These are phyloP conservation scores for Forbesichthys agassizii DNA, from an alignment of 2,113 vertebrate species.

Conservation along the genomic window DNA sequence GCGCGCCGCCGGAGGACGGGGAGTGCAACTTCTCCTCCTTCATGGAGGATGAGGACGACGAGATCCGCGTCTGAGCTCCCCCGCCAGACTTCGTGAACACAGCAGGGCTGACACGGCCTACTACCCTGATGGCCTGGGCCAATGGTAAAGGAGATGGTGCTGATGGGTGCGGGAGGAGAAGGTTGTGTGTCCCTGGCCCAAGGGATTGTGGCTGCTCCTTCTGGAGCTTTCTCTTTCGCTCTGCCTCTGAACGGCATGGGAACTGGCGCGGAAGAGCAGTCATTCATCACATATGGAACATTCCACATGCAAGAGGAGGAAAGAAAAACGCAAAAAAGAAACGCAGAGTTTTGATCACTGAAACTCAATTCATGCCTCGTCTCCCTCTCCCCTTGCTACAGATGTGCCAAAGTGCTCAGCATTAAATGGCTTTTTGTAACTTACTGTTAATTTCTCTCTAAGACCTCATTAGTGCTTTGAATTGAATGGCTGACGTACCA, in stretches of 20 bases:
- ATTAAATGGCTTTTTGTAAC: constrained; percentile 13
- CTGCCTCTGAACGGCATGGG: constrained; percentile 40
- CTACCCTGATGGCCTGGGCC: too few species aligned
- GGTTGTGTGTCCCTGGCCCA: constrained; percentile 23
- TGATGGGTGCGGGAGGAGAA: neutral
- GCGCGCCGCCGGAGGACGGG: constrained; percentile 64
- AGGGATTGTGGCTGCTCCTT: constrained; percentile 28
- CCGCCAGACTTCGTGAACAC: constrained; percentile 13
- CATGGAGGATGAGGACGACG: constrained; percentile 91
- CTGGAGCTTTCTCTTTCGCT: constrained; percentile 30
- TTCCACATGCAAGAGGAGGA: constrained; percentile 41
- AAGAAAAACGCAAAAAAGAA: constrained; percentile 7
- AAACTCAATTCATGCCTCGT: constrained; percentile 34
- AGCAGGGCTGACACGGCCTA: constrained; percentile 9
- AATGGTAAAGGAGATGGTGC: constrained; percentile 10
- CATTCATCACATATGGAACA: constrained; percentile 51
- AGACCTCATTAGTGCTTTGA: constrained; percentile 45
- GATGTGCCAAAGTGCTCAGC: constrained; percentile 37
- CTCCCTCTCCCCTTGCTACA: constrained; percentile 29
- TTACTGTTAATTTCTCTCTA: constrained; percentile 23
- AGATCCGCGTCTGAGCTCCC: constrained; percentile 86
- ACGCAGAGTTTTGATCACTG: constrained; percentile 51
- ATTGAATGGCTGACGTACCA: constrained; percentile 59
- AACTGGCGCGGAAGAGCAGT: constrained; percentile 35
- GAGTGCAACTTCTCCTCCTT: constrained; percentile 91